Conservation (phyloP, 2,888 invertebrate genomes). For the Agonopterix arenella region DNA sequence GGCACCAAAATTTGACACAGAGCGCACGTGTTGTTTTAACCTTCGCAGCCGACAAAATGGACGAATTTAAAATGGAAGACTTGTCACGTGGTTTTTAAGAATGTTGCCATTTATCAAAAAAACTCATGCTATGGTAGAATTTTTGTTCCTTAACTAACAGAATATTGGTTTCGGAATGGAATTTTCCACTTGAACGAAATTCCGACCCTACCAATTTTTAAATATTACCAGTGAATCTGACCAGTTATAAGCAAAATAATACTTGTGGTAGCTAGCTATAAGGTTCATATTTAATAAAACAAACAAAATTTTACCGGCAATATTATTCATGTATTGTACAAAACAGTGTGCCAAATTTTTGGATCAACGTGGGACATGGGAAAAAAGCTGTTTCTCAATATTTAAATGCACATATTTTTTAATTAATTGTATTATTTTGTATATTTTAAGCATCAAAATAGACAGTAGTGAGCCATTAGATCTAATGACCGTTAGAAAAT, state of each 20-base stretch:
- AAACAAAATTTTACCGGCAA: too few species aligned
- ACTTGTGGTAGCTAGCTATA: conserved; percentile 1
- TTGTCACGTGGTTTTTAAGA: background rate
- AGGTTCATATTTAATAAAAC: background rate
- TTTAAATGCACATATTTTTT: background rate
- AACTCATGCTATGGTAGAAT: background rate
- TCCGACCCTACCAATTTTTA: background rate
- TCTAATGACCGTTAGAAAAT: too few species aligned
- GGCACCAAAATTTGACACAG: conserved; percentile 2
- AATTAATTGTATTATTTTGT: conserved; percentile 1
- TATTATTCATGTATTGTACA: background rate
- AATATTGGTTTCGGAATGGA: background rate
- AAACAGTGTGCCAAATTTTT: background rate
- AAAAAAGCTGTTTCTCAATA: background rate
- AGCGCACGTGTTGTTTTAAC: too few species aligned
- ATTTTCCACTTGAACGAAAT: background rate
- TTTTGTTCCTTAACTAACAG: too few species aligned
- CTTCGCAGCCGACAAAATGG: too few species aligned
- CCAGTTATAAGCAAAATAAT: background rate
- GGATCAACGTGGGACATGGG: background rate
- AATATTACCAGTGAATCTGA: background rate
- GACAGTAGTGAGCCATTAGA: too few species aligned
- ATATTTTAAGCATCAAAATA: too few species aligned
- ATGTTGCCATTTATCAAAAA: conserved; percentile 1
- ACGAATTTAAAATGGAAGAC: background rate